Conservation (phyloP, 92 coral and sea anemone genomes). For the Paragorgia papillata region DNA sequence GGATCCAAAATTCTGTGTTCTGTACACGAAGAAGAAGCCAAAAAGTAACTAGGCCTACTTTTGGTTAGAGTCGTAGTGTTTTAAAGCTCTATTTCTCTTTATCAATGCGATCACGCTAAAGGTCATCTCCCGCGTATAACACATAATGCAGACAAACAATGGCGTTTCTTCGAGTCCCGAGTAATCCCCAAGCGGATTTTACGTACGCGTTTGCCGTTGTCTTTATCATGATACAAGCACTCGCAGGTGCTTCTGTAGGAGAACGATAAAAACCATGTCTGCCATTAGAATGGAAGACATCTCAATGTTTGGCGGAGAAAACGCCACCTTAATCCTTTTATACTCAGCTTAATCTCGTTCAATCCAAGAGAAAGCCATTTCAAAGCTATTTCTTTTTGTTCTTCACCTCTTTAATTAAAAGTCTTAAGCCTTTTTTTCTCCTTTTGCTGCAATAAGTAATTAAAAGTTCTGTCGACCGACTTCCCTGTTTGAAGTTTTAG, state of each 20-base stretch:
- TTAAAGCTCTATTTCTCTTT: too few species aligned
- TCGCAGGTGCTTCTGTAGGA: conserved; percentile 32
- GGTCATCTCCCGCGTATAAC: too few species aligned
- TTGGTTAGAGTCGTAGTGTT: too few species aligned
- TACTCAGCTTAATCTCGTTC: conserved; percentile 24
- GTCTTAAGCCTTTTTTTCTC: not conserved
- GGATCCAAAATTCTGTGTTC: too few species aligned
- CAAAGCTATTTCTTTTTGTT: not conserved
- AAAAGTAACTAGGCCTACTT: too few species aligned
- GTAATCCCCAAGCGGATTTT: too few species aligned
- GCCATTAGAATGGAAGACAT: not conserved
- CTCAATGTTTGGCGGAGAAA: conserved; percentile 28
- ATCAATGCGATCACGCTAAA: too few species aligned
- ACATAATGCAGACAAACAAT: too few species aligned
- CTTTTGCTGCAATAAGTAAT: not conserved
- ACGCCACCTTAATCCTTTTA: conserved; percentile 27
- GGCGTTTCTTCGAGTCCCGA: too few species aligned
- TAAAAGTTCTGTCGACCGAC: not conserved
- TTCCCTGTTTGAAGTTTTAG: not conserved
- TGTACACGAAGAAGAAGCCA: too few species aligned
- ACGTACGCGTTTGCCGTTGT: too few species aligned
- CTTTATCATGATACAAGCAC: too few species aligned
- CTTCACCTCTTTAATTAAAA: conserved; percentile 10
- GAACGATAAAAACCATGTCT: conserved; percentile 2
- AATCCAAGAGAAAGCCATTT: not conserved